Conservation (phyloP, 2,888 invertebrate species). For the Papilio gigon region DNA sequence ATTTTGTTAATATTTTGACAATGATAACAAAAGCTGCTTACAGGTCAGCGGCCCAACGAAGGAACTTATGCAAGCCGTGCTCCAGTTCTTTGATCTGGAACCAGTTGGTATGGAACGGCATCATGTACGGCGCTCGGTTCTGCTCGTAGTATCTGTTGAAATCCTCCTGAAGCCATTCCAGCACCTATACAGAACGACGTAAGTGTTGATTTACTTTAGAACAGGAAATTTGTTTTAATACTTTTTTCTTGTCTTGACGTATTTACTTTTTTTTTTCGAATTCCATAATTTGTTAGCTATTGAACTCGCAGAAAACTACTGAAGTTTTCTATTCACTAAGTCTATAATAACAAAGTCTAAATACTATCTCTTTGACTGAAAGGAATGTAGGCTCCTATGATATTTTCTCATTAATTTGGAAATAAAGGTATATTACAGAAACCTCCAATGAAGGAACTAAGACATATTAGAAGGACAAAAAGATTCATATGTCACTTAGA, state of each 20-base stretch:
- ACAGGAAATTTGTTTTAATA: too few relatives aligned
- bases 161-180: conserved; percentile 95
- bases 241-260: too few relatives aligned
- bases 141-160: conserved; percentile 92
- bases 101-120: conserved; percentile 98
- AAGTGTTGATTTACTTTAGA: neutral
- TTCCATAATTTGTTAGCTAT: neutral
- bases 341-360: neutral
- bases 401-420: conserved; percentile 22
- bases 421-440: conserved; percentile 10
- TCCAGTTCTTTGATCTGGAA: conserved; percentile 94
- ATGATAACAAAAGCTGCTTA: too few relatives aligned
- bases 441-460: conserved; percentile 4
- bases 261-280: too few relatives aligned
- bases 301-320: neutral
- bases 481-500: conserved; percentile 23
- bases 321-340: neutral
- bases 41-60: conserved; percentile 87
- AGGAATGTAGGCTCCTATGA: neutral
- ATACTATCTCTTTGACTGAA: neutral
- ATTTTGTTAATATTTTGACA: too few relatives aligned
- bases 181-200: conserved; percentile 79
- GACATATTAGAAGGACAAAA: conserved; percentile 7
- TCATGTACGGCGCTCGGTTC: conserved; percentile 95
- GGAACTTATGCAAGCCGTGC: conserved; percentile 91